These are phyloP conservation scores for Solea solea DNA, from an alignment of 2,113 vertebrate genomes.

Conservation along the genomic window DNA sequence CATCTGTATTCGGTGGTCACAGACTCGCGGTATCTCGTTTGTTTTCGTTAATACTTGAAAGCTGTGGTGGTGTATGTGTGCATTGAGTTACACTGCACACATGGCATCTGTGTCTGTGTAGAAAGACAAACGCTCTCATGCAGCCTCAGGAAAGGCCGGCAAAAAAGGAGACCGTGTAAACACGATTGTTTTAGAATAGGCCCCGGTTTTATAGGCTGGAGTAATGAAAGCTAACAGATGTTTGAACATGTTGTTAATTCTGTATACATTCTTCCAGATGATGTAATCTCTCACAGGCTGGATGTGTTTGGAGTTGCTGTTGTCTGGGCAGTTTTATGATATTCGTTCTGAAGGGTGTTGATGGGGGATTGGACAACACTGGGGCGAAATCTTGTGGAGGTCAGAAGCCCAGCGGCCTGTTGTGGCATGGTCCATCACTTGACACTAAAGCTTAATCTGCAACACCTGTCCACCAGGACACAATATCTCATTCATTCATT, in stretches of 20 bases:
- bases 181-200: slow-evolving; percentile 68
- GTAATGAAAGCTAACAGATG: slow-evolving; percentile 72
- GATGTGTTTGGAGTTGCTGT: slow-evolving; percentile 46
- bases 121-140: slow-evolving; percentile 16
- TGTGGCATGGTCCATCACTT: not conserved
- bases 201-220: slow-evolving; percentile 56
- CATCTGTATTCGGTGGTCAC: slow-evolving; percentile 51
- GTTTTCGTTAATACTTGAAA: slow-evolving; percentile 57
- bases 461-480: not conserved
- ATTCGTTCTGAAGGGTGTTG: slow-evolving; percentile 31
- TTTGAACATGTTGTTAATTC: slow-evolving; percentile 69
- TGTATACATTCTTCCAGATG: slow-evolving; percentile 70
- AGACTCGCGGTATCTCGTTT: slow-evolving; percentile 51
- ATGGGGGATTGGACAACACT: slow-evolving; percentile 1
- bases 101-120: slow-evolving; percentile 37
- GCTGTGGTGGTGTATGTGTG: slow-evolving; percentile 9
- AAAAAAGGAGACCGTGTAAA: slow-evolving; percentile 58
- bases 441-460: not conserved
- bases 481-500: not conserved
- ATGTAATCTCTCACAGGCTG: slow-evolving; percentile 63
- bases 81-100: slow-evolving; percentile 25
- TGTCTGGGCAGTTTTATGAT: slow-evolving; percentile 56
- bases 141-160: slow-evolving; percentile 43
- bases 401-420: slow-evolving; percentile 11
- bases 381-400: slow-evolving; percentile 4